A percentile compares a stretch with the other conserved stretches of the same genome.
phyloP scores from a whole-genome alignment of 1,140 invertebrate species.

The Heliconius himera region DNA sequence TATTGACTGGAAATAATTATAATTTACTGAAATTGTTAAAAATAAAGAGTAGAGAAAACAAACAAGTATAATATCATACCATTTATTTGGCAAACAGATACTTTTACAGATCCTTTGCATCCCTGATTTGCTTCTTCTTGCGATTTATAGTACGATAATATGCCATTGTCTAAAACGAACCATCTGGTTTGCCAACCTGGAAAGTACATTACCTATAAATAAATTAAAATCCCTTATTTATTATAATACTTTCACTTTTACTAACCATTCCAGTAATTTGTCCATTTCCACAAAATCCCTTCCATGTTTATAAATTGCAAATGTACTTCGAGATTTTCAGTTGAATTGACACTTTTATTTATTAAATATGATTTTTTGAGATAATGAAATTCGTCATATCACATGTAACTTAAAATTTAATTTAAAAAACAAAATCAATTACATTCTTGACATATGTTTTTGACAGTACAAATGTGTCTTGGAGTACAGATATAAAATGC shows the following conservation, averaged over 20 bases:
- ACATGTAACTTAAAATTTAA: neutral
- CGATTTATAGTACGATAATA: conserved; percentile 91
- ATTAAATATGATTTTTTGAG: neutral
- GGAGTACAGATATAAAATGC: neutral
- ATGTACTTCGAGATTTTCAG: neutral
- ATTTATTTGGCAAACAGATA: conserved; percentile 91
- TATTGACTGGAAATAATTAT: conserved; percentile 83
- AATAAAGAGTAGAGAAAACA: conserved; percentile 20
- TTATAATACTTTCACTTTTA: conserved; percentile 21
- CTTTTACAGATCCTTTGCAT: conserved; percentile 92
- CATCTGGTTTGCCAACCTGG: conserved; percentile 93
- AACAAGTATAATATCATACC: conserved; percentile 73
- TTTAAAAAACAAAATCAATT: conserved; percentile 11
- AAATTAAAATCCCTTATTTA: neutral
- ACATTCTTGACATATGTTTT: too few relatives aligned
- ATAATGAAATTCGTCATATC: neutral
- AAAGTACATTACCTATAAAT: conserved; percentile 37
- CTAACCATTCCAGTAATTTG: conserved; percentile 91
- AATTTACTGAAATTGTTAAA: conserved; percentile 15
- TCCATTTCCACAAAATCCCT: conserved; percentile 91
- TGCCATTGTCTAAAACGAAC: conserved; percentile 91
- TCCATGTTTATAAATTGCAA: conserved; percentile 72
- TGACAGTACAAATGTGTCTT: neutral
- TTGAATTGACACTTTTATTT: neutral
- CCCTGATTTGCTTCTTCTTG: conserved; percentile 92